phyloP scores from a whole-genome alignment of 2,888 invertebrate genomes.

The Nasonia oneida region DNA sequence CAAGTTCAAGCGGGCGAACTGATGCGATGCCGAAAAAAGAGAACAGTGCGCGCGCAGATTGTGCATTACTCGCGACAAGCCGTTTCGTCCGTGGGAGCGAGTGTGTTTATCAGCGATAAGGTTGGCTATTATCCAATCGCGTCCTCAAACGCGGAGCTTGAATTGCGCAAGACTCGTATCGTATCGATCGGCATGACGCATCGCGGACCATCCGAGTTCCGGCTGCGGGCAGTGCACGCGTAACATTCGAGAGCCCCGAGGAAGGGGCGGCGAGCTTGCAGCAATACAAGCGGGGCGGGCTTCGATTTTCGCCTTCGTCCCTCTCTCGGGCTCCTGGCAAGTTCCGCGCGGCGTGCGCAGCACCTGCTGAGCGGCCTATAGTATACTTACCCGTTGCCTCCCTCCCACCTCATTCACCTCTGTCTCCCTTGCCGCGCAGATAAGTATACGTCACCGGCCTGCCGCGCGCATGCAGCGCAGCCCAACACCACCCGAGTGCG shows the following conservation, averaged over 20 bases:
- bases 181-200: not conserved
- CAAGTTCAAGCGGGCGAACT: not conserved
- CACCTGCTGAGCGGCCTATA: not conserved
- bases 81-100: no score
- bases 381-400: not conserved
- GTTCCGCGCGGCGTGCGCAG: not conserved
- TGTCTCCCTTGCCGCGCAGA: no score
- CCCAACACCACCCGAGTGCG: no score
- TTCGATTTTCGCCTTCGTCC: not conserved
- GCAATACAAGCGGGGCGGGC: not conserved
- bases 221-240: not conserved
- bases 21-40: no score
- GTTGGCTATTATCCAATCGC: no score
- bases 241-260: not conserved
- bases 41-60: no score
- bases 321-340: not conserved
- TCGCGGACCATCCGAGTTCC: not conserved
- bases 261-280: not conserved
- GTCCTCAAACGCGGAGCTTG: no score
- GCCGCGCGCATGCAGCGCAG: not conserved
- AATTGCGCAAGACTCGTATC: no score
- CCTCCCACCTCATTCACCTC: no score
- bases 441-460: not conserved
- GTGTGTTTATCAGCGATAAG: no score
- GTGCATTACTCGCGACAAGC: no score